Evolutionary conservation across 1,140 invertebrate genomes (phyloP).

Genomic region (Drosophila simulans): DNA sequence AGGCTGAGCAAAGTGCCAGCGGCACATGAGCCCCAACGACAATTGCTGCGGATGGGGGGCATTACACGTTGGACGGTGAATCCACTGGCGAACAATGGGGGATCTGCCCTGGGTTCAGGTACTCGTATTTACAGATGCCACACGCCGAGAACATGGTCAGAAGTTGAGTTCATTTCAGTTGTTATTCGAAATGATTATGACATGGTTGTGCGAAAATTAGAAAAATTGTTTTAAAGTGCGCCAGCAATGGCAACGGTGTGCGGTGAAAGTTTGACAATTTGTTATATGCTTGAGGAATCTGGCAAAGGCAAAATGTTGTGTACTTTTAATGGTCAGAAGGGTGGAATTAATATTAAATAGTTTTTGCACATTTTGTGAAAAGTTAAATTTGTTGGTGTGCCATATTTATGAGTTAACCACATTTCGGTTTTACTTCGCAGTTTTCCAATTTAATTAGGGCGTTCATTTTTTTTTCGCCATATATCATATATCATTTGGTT

Average conservation of each 20-base stretch:
- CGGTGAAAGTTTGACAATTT: too few relatives aligned
- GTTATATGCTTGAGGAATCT: too few relatives aligned
- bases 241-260: too few relatives aligned
- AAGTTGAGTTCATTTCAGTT: neutral
- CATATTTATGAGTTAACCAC: too few relatives aligned
- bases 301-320: too few relatives aligned
- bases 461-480: neutral
- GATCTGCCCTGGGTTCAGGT: neutral
- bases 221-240: too few relatives aligned
- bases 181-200: too few relatives aligned
- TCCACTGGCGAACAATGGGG: neutral
- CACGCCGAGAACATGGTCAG: neutral
- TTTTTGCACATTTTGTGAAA: too few relatives aligned
- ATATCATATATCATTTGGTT: neutral
- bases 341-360: too few relatives aligned
- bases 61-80: neutral
- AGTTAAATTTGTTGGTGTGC: too few relatives aligned
- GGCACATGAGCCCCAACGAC: slow-evolving; percentile 1
- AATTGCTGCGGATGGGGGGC: neutral
- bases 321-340: too few relatives aligned
- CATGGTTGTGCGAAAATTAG: neutral
- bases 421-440: too few relatives aligned
- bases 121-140: neutral
- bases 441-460: neutral
- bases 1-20: slow-evolving; percentile 12